Conservation (phyloP, 2,113 vertebrate species). For the Mus pahari region DNA sequence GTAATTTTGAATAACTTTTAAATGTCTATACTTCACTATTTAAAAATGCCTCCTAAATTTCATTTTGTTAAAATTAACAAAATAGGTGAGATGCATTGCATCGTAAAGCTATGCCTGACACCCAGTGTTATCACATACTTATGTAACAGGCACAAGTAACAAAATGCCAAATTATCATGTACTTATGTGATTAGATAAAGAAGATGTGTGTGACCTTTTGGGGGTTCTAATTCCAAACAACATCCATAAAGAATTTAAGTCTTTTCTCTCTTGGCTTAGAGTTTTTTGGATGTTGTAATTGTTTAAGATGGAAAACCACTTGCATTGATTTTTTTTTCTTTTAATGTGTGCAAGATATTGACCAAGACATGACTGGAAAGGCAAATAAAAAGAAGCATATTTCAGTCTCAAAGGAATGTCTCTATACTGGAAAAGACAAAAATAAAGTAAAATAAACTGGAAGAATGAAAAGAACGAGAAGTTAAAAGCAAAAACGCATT, state of each 20-base stretch:
- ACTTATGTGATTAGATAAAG: not conserved
- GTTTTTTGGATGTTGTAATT: not conserved
- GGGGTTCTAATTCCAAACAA: not conserved
- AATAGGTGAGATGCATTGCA: not conserved
- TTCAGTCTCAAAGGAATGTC: conserved; percentile 25
- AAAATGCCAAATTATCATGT: not conserved
- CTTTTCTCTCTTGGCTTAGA: not conserved
- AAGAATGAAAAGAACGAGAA: not conserved
- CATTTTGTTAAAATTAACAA: conserved; percentile 33
- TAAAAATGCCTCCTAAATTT: not conserved
- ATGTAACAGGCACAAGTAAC: not conserved
- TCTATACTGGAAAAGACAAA: not conserved
- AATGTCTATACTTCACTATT: conserved; percentile 8
- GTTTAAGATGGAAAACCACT: not conserved
- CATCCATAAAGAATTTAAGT: not conserved
- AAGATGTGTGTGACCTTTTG: not conserved
- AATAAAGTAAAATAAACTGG: not conserved
- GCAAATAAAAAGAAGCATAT: conserved; percentile 15
- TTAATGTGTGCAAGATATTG: not conserved
- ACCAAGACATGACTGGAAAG: not conserved
- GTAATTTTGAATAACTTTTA: conserved; percentile 27
- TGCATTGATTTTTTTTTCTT: conserved; percentile 29
- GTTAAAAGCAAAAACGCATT: conserved; percentile 35
- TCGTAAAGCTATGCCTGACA: not conserved
- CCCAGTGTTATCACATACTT: not conserved